Base-by-base conservation (phyloP, 2,888 invertebrate genomes). In the Heliconius cydno region DNA sequence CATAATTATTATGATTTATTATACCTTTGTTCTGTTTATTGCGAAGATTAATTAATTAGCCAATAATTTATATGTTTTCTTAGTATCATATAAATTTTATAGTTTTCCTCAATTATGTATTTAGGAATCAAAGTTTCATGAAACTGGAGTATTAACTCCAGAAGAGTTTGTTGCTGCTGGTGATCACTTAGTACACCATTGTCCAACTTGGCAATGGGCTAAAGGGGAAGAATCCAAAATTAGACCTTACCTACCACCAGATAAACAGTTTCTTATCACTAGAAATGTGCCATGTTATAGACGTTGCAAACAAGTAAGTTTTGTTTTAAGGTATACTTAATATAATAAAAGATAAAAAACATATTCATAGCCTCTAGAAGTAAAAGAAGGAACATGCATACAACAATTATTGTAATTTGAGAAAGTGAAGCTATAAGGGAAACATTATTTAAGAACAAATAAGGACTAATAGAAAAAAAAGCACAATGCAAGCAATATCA, bases 201-300 rank as follows among this genome's bases (percentile, higher is more conserved):
- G 99, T 89, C 99, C 99, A 0, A 99, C 99, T 0, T 99, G 99
- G 99, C 98, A 99, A 89, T 99, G 99, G 99, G 97, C 98, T 1
- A 96, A 96, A 84, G 99, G 99, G 0, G 99, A 99, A 90, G 98
- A 98, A 84, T 95, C 97, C n/a, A 98, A 98, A 92, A 94, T 96
- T 41, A 98, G 98, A 88, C 93, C 97, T 0, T 99, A 99, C 94
- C 96, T 99, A 83, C 99, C 99, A 0, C 91, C 96, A 88, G 98
- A 99, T 86, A 99, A 99, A 92, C 99, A 99, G 92, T 99, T 99
- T 92, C 96, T 99, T 75, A 97, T 99, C 75, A 99, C 99, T 1
- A 96, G 98, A 84, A 99, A 99, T 96, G 99, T 99, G 28, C 99
- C 99, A 19, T 99, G 99, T 89, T 97, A 98, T 85, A 97, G 99